Conservation (phyloP, 2,113 vertebrate species). For the Alexandromys fortis region DNA sequence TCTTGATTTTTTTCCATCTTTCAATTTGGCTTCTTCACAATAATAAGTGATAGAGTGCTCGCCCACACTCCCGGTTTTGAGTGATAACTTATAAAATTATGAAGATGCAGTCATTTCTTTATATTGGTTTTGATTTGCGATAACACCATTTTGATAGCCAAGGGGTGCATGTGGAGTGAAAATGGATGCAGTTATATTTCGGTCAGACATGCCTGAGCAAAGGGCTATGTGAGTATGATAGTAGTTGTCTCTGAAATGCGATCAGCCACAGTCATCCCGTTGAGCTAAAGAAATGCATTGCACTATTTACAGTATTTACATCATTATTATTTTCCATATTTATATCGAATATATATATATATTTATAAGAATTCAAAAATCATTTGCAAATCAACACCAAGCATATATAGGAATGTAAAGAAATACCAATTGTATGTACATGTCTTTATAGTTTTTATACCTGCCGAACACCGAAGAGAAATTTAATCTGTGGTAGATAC, state of each 20-base stretch:
- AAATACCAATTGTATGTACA: background rate
- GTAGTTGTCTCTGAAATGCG: background rate
- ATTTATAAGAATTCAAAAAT: background rate
- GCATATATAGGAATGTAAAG: background rate
- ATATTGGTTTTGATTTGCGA: slow-evolving; percentile 13
- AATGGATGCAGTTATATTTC: slow-evolving; percentile 13
- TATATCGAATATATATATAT: no score
- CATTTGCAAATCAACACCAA: background rate
- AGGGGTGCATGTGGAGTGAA: background rate
- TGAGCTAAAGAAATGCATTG: background rate
- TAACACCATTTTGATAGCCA: background rate
- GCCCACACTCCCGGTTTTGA: background rate
- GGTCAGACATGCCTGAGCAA: slow-evolving; percentile 7
- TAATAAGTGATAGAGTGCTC: background rate
- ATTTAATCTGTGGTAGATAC: background rate
- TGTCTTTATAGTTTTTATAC: background rate
- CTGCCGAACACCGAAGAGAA: background rate
- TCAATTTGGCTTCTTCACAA: background rate
- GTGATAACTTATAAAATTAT: background rate
- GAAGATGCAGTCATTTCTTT: background rate
- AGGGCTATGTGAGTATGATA: background rate
- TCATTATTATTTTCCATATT: background rate
- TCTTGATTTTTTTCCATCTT: background rate
- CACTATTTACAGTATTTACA: background rate
- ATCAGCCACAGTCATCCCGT: background rate